Evolutionary conservation across 2,113 vertebrate species (phyloP), one percentile per base, ranked within the genome.

Genomic region (Nerophis ophidion): DNA sequence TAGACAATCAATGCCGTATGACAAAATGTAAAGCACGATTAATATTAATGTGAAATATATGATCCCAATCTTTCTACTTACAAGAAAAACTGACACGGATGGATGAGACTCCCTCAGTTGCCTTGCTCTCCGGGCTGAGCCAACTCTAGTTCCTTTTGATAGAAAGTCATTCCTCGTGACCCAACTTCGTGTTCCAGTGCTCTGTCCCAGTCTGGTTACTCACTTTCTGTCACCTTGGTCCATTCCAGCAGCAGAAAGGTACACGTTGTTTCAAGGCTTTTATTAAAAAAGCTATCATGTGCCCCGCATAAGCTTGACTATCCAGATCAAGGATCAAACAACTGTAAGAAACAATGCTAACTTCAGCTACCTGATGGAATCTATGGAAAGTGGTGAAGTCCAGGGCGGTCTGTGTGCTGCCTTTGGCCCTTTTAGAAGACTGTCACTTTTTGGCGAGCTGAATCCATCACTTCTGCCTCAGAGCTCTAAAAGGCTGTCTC

Each of bases 401-500:
- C 77, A 17, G 66, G 72, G 81, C 78, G 69, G 60, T 69, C 72
- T 76, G 81, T 79, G 66, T 83, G 64, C 74, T 76, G 68, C 57
- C 71, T 63, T 45, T 74, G 73, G 81, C 80, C 71, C 26, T 26
- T 26, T 62, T 72, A 78, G 61, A 63, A 75, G 75, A 77, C 61
- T 85, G 81, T 83, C 84, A 74, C 55, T 84, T 76, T 80, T 84
- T 71, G 74, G 70, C 56, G 78, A 57, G 63, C 63, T 57, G 80
- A 84, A 77, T 88, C 86, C 86, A 84, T 91, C 84, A 77, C 79
- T 80, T 83, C 82, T 87, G 80, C 77, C 77, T 71, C 68, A 83
- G 48, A 57, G 76, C 83, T 81, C 84, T 26, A 62, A 67, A 71
- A 84, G 82, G 86, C 88, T 88, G 88, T 92, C 90, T 91, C 81